Base-by-base conservation (phyloP, 2,888 invertebrate genomes). In the Drosophila emarginata region DNA sequence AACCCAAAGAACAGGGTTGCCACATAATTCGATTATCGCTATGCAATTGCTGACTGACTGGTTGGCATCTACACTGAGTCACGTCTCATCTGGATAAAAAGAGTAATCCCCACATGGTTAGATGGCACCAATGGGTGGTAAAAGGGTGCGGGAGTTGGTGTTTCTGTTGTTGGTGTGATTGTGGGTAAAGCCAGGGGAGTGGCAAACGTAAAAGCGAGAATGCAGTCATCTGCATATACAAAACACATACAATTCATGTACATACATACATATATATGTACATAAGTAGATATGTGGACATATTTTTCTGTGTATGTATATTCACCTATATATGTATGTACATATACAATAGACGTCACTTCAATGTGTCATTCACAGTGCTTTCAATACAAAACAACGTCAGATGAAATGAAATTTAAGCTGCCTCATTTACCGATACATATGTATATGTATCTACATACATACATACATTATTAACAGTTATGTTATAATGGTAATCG, bases 1-100 rank as follows among this genome's bases (percentile, higher is more conserved):
- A 45, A 45, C 2, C 45, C 45, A 45, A 45, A 18, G 11, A 28
- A 67, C 74, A 73, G 76, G 69, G 81, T 73, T 82, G 70, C 79
- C 84, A 82, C 77, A 84, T 87, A 87, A 82, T 87, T 87, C 81
- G 76, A 82, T 82, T 87, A 84, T 67, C 67, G 67, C 60, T 76
- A 72, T 67, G 78, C 74, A 82, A 74, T 77, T 68, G 78, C 18
- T 45, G 15, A 21, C 11, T 45, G 45, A 74, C 79, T 45, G 45
- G 15, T 4, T 45, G 40, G 68, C 11, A 32, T 32, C 9, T 32
- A 32, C 11, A 15, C 40, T 15, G 18, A 18, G 40, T 18, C 72
- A 69, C 72, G 70, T 78, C 66, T 53, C 69, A 36, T 7, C 59
- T 18, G 66, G 61, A 62, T 75, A 74, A 72, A 67, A 45, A 74